Evolutionary conservation across 2,888 invertebrate species (phyloP), one percentile per base, ranked within the genome.

Genomic region (Cordilura impudica): DNA sequence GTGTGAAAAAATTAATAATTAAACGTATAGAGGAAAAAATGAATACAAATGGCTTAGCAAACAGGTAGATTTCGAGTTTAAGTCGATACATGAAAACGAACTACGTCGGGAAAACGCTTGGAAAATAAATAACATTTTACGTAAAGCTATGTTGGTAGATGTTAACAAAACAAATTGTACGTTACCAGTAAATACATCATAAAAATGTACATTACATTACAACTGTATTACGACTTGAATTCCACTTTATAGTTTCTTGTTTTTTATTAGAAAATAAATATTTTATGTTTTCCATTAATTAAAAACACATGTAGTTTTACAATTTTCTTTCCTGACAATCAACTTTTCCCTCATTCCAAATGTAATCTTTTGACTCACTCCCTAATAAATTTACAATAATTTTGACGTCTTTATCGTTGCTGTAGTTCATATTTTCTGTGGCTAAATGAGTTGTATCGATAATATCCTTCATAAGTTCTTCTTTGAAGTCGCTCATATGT

Each of bases 41-140:
- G 63, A 63, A 4, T 63, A 71, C 43, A 39, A 65, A 23, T 73
- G 72, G 65, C 65, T 73, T 26, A 56, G 56, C 39, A 31, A 73
- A 63, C 72, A 65, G 23, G 54, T 73, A 31, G 56, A 56, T 10
- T 56, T 65, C 16, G 63, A 65, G 49, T 47, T 65, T n/a, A 65
- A 45, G 8, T 45, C 19, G 14, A 73, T 73, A 29, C 43, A 26
- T 14, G 39, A 49, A 6, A 45, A 72, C 26, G 18, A 10, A 23
- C 54, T 72, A 61, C 72, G 63, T 23, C 43, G 53, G 16, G 56
- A 61, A 47, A 56, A 45, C 2, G 65, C 35, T 12, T 54, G 65
- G 53, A 53, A 19, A 35, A 65, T 73, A 39, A 19, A 73, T 7
- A 19, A 26, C 12, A 29, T 49, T 65, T 54, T 65, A 43, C 3